Percentiles rank a stretch among this genome's conserved stretches.
Evolutionary conservation across 2,797 vertebrate genomes (phyloP).

Genomic region (Acrossocheilus wenchowensis): DNA sequence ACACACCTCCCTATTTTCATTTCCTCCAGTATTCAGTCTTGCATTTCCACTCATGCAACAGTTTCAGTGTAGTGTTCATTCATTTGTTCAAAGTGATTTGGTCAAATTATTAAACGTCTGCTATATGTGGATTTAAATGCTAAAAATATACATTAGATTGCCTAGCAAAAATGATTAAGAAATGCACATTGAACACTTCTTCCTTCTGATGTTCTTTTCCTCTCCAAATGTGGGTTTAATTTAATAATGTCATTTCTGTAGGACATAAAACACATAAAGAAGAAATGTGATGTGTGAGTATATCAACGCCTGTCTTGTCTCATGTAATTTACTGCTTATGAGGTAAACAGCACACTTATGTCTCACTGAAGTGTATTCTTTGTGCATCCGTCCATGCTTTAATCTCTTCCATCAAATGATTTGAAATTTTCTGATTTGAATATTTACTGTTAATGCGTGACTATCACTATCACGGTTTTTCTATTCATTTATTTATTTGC

Average conservation of each 20-base stretch:
- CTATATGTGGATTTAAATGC: background rate
- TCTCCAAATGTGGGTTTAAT: conserved; percentile 31
- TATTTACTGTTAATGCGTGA: conserved; percentile 1
- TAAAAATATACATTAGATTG: background rate
- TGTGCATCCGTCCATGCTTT: conserved; percentile 15
- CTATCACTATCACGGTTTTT: background rate
- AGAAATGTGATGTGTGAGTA: conserved; percentile 36
- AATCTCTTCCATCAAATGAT: conserved; percentile 10
- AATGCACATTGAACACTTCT: background rate
- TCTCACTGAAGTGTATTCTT: conserved; percentile 27
- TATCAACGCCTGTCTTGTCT: conserved; percentile 32
- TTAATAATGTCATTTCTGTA: conserved; percentile 30
- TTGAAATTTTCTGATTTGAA: background rate
- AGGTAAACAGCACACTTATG: conserved; percentile 32
- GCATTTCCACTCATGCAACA: conserved; percentile 16
- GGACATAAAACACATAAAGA: conserved; percentile 19
- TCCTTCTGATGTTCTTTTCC: background rate
- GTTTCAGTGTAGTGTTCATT: background rate
- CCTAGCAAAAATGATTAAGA: background rate
- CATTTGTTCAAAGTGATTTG: background rate
- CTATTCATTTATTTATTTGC: background rate
- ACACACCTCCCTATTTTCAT: conserved; percentile 43
- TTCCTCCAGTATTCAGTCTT: conserved; percentile 31
- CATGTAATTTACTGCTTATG: conserved; percentile 27
- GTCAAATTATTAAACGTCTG: background rate